Evolutionary conservation across 2,888 invertebrate species (phyloP).

Genomic region (Cheiracanthium punctorium): DNA sequence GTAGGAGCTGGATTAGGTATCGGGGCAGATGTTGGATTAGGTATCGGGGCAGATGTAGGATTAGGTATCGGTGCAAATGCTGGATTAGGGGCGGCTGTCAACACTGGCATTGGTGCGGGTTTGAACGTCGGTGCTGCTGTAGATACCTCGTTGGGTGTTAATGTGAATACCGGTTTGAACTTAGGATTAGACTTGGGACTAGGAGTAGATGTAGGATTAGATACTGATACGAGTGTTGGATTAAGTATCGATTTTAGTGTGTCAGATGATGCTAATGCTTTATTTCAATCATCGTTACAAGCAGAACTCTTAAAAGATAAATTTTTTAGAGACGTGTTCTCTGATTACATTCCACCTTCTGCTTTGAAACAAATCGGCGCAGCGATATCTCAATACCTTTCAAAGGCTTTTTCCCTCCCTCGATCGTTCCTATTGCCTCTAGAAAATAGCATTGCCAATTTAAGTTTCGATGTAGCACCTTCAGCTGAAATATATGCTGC

Average conservation of each 20-base stretch:
- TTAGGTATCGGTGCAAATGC: too few relatives aligned
- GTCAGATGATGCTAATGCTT: not conserved
- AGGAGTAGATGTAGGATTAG: not conserved
- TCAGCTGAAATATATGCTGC: constrained; percentile 36
- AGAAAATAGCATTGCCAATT: not conserved
- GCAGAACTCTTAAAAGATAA: constrained; percentile 24
- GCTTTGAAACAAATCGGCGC: constrained; percentile 32
- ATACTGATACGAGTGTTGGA: not conserved
- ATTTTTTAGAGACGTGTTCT: constrained; percentile 35
- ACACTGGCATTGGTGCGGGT: not conserved
- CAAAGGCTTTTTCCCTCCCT: constrained; percentile 47
- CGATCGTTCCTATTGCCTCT: constrained; percentile 23
- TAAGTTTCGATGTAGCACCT: not conserved
- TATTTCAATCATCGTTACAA: constrained; percentile 20
- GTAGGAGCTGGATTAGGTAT: not conserved
- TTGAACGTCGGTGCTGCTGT: not conserved
- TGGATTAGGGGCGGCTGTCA: not conserved
- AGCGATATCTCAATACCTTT: constrained; percentile 40
- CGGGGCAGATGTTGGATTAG: not conserved
- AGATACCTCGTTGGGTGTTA: not conserved
- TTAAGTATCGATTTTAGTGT: not conserved
- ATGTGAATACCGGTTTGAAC: not conserved
- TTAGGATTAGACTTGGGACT: not conserved
- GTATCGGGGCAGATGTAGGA: not conserved
- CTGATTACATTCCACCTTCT: constrained; percentile 33